These are phyloP conservation scores for Diaprepes abbreviatus DNA, from an alignment of 2,888 invertebrate genomes.

Conservation along the genomic window DNA sequence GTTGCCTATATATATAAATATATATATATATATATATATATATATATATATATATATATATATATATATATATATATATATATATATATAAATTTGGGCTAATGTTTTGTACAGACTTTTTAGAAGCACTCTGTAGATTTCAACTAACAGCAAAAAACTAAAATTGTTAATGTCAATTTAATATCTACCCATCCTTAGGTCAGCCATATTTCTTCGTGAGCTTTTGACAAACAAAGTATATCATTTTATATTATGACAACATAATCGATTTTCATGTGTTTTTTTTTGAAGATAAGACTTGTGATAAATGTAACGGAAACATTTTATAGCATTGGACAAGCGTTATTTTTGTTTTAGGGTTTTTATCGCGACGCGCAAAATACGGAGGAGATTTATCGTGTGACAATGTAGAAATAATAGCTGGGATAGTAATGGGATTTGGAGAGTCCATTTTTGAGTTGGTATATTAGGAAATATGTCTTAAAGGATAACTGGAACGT, in stretches of 20 bases:
- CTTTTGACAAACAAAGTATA: neutral
- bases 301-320: conserved; percentile 12
- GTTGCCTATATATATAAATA: too few species aligned
- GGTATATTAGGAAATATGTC: neutral
- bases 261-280: conserved; percentile 12
- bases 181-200: too few species aligned
- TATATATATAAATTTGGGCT: too few species aligned
- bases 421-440: neutral
- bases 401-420: conserved; percentile 15
- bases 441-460: neutral
- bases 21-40: too few species aligned
- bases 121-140: too few species aligned
- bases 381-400: conserved; percentile 3
- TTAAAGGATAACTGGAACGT: neutral
- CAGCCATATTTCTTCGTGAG: neutral
- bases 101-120: too few species aligned
- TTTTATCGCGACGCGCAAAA: conserved; percentile 14
- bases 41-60: too few species aligned
- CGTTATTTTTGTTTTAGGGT: conserved; percentile 16
- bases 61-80: too few species aligned
- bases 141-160: too few species aligned
- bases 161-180: too few species aligned
- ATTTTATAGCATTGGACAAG: conserved; percentile 12
- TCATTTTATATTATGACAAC: conserved; percentile 1
- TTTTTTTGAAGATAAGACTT: conserved; percentile 7